phyloP scores from a whole-genome alignment of 2,888 invertebrate genomes.

The Polymixis lichenea region DNA sequence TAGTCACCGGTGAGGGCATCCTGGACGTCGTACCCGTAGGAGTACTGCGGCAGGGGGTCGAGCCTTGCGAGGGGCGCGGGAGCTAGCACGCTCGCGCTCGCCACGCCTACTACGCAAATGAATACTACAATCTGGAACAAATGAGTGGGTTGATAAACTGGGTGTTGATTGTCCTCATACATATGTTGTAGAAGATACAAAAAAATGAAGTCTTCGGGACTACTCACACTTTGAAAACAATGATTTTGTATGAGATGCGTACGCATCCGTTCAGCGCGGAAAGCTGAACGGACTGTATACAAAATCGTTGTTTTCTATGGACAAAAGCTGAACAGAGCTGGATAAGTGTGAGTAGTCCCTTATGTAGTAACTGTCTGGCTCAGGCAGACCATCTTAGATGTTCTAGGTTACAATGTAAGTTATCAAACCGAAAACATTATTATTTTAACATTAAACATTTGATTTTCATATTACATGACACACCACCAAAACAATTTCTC shows the following conservation, averaged over 20 bases:
- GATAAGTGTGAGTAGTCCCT: no score
- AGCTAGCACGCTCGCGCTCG: slow-evolving; percentile 81
- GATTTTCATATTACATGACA: background rate
- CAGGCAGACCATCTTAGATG: background rate
- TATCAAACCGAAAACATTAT: background rate
- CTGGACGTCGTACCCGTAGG: slow-evolving; percentile 91
- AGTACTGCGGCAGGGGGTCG: slow-evolving; percentile 89
- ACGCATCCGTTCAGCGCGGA: no score
- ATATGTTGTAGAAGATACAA: background rate
- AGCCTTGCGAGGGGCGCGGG: slow-evolving; percentile 82
- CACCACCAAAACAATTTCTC: slow-evolving; percentile 11
- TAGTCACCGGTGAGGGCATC: slow-evolving; percentile 91
- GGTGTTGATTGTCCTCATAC: background rate
- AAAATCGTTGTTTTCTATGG: no score
- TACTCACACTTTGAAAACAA: no score
- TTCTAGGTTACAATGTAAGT: background rate
- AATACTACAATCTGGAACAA: slow-evolving; percentile 87
- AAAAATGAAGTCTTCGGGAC: background rate
- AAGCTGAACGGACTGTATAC: no score
- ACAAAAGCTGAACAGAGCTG: no score
- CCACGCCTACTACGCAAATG: slow-evolving; percentile 83
- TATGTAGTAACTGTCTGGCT: background rate
- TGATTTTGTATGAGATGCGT: no score
- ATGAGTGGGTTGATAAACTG: background rate
- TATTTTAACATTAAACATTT: background rate